Conservation (phyloP, 2,113 vertebrate genomes). For the Aphyosemion australe region DNA sequence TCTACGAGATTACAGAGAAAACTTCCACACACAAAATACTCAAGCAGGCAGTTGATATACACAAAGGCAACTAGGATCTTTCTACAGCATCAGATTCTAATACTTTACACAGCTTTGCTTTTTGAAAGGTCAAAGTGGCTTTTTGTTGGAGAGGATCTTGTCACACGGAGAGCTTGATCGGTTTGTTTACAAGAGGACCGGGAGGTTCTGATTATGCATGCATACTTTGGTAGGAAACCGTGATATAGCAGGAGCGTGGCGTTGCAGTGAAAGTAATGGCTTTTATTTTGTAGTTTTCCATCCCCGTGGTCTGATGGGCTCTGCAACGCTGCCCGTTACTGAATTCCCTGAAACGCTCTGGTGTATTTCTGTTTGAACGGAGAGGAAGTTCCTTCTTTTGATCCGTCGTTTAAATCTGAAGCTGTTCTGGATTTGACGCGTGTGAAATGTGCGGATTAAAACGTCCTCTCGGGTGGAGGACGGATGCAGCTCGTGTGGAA, state of each 20-base stretch:
- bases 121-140: constrained; percentile 88
- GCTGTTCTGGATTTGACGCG: constrained; percentile 58
- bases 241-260: constrained; percentile 62
- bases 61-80: constrained; percentile 99
- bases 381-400: constrained; percentile 17
- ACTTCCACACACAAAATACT: constrained; percentile 97
- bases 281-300: constrained; percentile 62
- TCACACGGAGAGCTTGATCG: constrained; percentile 80
- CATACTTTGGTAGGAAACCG: constrained; percentile 70
- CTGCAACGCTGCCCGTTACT: constrained; percentile 22
- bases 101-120: constrained; percentile 96
- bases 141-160: constrained; percentile 66
- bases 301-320: constrained; percentile 70
- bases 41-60: constrained; percentile 99
- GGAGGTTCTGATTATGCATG: constrained; percentile 47
- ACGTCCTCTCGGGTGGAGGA: constrained; percentile 11
- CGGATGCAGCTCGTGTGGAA: constrained; percentile 46
- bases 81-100: constrained; percentile 98
- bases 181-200: constrained; percentile 37
- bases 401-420: constrained; percentile 61
- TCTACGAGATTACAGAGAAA: constrained; percentile 97
- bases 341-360: constrained; percentile 16
- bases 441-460: constrained; percentile 53
- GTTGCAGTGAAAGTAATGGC: constrained; percentile 76
- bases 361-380: constrained; percentile 19